A percentile compares a stretch with the other conserved stretches of the same genome.
phyloP scores from a whole-genome alignment of 2,888 invertebrate species.

The Melieria crassipennis region DNA sequence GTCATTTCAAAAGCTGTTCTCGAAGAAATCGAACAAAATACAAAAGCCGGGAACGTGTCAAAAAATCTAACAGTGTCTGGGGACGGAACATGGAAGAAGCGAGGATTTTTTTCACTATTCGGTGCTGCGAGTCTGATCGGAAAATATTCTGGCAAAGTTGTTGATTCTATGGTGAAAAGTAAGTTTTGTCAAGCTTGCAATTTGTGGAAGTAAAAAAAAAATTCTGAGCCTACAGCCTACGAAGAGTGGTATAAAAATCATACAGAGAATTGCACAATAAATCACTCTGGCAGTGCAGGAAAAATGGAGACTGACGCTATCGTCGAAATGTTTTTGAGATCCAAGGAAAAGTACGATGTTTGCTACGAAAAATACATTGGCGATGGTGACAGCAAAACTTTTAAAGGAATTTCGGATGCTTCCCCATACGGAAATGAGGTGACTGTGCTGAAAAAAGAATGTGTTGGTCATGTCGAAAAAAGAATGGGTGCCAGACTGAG shows the following conservation, averaged over 20 bases:
- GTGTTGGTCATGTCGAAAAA: slow-evolving; percentile 7
- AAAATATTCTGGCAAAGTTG: not conserved
- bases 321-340: slow-evolving; percentile 15
- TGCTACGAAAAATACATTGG: slow-evolving; percentile 23
- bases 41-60: not conserved
- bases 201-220: not conserved
- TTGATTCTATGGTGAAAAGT: not conserved
- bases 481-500: slow-evolving; percentile 4
- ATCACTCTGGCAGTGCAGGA: slow-evolving; percentile 5
- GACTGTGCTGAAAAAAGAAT: slow-evolving; percentile 14
- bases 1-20: no score
- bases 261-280: slow-evolving; percentile 6
- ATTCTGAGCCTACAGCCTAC: slow-evolving; percentile 2
- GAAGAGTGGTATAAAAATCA: slow-evolving; percentile 13
- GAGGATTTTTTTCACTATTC: not conserved
- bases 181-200: slow-evolving; percentile 2
- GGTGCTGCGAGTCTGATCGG: not conserved
- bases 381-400: slow-evolving; percentile 24
- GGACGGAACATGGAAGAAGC: no score
- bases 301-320: not conserved
- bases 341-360: slow-evolving; percentile 1
- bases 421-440: slow-evolving; percentile 17
- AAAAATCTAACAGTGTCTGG: no score
- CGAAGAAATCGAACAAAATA: not conserved
- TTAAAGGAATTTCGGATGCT: slow-evolving; percentile 14